Conservation (phyloP, 1,140 invertebrate species). For the Ephestia elutella region DNA sequence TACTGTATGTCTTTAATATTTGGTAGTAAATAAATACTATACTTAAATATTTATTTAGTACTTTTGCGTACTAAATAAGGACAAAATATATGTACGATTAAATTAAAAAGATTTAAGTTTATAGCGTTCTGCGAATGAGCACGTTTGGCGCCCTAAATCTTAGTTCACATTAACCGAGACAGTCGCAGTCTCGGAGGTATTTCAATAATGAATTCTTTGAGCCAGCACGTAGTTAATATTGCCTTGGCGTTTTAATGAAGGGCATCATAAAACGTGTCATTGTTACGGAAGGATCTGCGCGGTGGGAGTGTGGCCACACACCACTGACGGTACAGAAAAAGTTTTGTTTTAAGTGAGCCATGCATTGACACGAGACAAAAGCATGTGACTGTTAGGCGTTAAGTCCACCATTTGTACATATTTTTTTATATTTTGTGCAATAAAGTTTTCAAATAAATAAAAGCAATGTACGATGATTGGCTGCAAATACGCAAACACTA, state of each 20-base stretch:
- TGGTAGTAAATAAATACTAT: too few relatives aligned
- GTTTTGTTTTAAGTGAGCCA: background rate
- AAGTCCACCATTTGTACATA: too few relatives aligned
- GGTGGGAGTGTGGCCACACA: slow-evolving; percentile 13
- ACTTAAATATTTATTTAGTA: too few relatives aligned
- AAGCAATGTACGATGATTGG: too few relatives aligned
- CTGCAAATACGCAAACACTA: too few relatives aligned
- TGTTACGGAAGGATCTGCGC: slow-evolving; percentile 17
- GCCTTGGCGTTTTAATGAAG: slow-evolving; percentile 42
- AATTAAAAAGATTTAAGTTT: slow-evolving; percentile 9
- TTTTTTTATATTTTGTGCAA: too few relatives aligned
- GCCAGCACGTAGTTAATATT: slow-evolving; percentile 47
- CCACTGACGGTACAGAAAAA: background rate
- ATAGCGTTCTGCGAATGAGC: slow-evolving; percentile 31
- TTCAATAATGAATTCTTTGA: slow-evolving; percentile 62
- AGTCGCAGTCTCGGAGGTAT: slow-evolving; percentile 47
- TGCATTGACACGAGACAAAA: too few relatives aligned
- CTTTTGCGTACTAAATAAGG: background rate
- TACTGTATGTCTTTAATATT: too few relatives aligned
- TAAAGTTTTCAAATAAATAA: too few relatives aligned
- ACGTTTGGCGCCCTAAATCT: slow-evolving; percentile 57
- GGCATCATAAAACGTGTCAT: slow-evolving; percentile 47
- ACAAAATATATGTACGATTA: slow-evolving; percentile 8
- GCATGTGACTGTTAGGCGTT: too few relatives aligned
- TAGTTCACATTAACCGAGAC: slow-evolving; percentile 48